phyloP scores from a whole-genome alignment of 1,140 invertebrate genomes.

The Drosophila lowei region DNA sequence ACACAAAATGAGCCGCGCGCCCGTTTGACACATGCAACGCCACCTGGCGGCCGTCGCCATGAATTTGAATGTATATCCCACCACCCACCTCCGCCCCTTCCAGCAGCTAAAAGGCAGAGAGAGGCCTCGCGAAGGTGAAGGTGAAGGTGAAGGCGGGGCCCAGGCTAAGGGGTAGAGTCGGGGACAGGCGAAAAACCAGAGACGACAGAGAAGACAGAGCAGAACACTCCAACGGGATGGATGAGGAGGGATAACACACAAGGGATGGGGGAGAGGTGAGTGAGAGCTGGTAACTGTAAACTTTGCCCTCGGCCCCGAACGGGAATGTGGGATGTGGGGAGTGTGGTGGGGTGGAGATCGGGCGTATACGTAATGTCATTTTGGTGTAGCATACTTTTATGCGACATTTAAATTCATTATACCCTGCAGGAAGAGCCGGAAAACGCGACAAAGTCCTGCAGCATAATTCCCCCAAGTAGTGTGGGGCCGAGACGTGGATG shows the following conservation, averaged over 20 bases:
- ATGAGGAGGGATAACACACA: not conserved
- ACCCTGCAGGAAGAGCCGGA: conserved; percentile 23
- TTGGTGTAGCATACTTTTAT: conserved; percentile 63
- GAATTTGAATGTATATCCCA: conserved; percentile 62
- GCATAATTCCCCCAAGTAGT: conserved; percentile 3
- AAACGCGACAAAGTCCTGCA: conserved; percentile 18
- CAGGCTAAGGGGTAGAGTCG: too few species aligned
- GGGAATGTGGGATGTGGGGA: conserved; percentile 8
- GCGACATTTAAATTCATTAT: conserved; percentile 68
- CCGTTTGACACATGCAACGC: conserved; percentile 74
- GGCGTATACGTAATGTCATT: conserved; percentile 70
- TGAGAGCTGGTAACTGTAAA: conserved; percentile 47
- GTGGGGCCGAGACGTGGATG: not conserved
- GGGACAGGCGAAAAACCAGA: too few species aligned
- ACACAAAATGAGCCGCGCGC: conserved; percentile 59
- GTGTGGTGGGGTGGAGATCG: not conserved
- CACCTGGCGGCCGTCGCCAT: conserved; percentile 68
- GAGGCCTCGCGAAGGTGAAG: conserved; percentile 5
- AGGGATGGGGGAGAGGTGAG: too few species aligned
- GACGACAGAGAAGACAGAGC: too few species aligned
- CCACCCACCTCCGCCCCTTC: too few species aligned
- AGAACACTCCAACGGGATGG: not conserved
- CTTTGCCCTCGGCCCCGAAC: conserved; percentile 43
- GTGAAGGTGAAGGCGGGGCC: not conserved
- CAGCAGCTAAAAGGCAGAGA: too few species aligned